A percentile compares a stretch with the other conserved stretches of the same genome.
phyloP scores from a whole-genome alignment of 2,113 vertebrate genomes.

The Protobothrops flavoviridis region DNA sequence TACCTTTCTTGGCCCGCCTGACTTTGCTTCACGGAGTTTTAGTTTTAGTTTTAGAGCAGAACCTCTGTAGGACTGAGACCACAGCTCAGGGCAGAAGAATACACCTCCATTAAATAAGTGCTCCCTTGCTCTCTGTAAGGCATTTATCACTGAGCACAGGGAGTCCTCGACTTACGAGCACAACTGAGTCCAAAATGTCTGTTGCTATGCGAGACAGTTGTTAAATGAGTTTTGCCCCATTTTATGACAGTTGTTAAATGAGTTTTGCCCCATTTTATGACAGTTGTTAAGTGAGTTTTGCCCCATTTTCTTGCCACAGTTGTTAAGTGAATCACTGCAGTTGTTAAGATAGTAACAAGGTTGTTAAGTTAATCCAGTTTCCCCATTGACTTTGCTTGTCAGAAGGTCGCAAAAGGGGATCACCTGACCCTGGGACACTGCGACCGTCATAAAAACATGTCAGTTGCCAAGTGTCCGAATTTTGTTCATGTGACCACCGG shows the following conservation, averaged over 20 bases:
- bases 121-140: neutral
- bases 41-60: neutral
- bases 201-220: neutral
- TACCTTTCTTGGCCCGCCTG: neutral
- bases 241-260: neutral
- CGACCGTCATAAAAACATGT: neutral
- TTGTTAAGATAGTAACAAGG: too few relatives aligned
- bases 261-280: neutral
- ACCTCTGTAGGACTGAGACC: neutral
- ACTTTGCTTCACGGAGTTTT: neutral
- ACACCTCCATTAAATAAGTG: neutral
- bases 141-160: neutral
- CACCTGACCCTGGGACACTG: neutral
- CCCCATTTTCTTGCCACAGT: neutral
- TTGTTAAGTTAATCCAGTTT: too few relatives aligned
- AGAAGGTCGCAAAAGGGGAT: neutral
- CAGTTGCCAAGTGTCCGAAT: neutral
- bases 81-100: neutral
- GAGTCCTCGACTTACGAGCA: neutral
- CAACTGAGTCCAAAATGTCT: neutral
- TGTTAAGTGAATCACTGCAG: too few relatives aligned
- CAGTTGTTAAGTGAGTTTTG: neutral
- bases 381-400: neutral
- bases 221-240: neutral
- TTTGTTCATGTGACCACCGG: neutral